Evolutionary conservation across 1,140 invertebrate genomes (phyloP), one percentile per base, ranked within the genome.

Genomic region (Glomeris maerens): DNA sequence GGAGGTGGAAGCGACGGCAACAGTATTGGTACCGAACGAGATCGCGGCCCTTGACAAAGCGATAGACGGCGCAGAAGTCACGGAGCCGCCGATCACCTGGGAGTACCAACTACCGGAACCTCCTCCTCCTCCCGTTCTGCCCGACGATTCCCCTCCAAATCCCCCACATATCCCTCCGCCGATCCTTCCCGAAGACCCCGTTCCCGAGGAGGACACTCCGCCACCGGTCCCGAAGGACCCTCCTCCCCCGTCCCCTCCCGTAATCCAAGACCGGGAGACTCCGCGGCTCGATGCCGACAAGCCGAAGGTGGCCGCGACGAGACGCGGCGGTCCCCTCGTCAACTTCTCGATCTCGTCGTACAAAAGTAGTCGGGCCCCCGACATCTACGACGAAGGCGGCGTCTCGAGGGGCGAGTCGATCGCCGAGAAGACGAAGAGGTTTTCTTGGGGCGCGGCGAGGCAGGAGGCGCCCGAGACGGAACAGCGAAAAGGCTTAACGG

Each of bases 291-390:
- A n/a, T n/a, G 13, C 1, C 38, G 52, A 13, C 49, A 49, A n/a
- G 45, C 41, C 1, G 52, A 53, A n/a, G 40, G 39, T 23, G 49
- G 48, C 7, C 55, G 56, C 26, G 53, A 57, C 38, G 56, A 57
- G 17, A 55, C 49, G 25, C 53, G 49, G 4, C 56, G 53, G 27
- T 54, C 57, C 1, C 50, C 50, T 3, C 20, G 3, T 52, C 2
- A 13, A 28, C 27, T 58, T 58, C 27, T 58, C 57, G 3, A 58
- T 58, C 26, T 58, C 57, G 1, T 54, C 57, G 1, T 58, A 58
- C 27, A 50, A 36, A n/a, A 42, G 4, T 42, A 42, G 40, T 10
- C 17, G 5, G 4, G 4, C 5, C 20, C 17, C 20, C 4, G 40
- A 42, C 4, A 25, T 7, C 25, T 10, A 25, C 17, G 20, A 42